Percentiles rank a stretch among this genome's conserved stretches.
Conservation (phyloP, 2,888 invertebrate genomes). For the Podotricha telesiphe region DNA sequence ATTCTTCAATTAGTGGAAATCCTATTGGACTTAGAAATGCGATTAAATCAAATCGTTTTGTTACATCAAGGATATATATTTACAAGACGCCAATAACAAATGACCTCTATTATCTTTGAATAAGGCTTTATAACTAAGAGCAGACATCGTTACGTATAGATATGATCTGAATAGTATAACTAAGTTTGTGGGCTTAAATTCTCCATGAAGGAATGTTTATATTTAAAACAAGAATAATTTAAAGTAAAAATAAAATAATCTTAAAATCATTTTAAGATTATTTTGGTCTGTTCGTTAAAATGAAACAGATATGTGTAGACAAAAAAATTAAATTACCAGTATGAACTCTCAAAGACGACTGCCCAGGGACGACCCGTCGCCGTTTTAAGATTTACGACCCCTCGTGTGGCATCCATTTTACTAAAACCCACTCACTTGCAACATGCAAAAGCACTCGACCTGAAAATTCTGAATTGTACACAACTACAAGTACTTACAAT, state of each 20-base stretch:
- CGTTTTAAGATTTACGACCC: constrained; percentile 69
- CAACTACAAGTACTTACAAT: constrained; percentile 48
- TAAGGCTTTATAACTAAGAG: neutral
- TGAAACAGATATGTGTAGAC: constrained; percentile 24
- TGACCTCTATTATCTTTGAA: neutral
- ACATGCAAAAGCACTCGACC: constrained; percentile 75
- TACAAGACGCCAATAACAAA: constrained; percentile 29
- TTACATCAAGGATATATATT: constrained; percentile 22
- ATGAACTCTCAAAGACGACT: constrained; percentile 49
- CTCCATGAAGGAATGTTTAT: no score
- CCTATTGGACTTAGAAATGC: neutral
- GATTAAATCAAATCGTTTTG: constrained; percentile 16
- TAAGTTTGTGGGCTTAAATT: no score
- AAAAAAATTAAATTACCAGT: constrained; percentile 48
- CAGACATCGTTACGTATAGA: no score
- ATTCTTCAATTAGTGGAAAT: neutral
- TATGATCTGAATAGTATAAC: no score
- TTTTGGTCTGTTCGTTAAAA: no score
- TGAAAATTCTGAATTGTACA: constrained; percentile 61
- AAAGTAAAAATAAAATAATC: no score
- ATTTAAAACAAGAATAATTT: no score
- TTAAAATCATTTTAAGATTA: no score
- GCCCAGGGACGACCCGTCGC: constrained; percentile 63
- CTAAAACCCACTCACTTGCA: constrained; percentile 66
- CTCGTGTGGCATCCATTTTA: constrained; percentile 64